Conservation (phyloP, 2,888 invertebrate genomes). For the Drosophila ustulata region DNA sequence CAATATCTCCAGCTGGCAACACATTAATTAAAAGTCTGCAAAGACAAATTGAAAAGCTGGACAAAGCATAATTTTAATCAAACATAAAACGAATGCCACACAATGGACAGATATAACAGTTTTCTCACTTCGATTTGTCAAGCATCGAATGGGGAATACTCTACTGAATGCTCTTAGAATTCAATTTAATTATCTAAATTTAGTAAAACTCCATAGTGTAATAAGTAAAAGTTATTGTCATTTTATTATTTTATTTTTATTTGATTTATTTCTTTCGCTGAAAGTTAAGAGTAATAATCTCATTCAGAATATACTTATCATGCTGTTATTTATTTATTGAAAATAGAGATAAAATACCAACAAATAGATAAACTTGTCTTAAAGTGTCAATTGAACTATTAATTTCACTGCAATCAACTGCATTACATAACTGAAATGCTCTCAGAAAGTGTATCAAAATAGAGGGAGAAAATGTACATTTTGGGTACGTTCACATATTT, state of each 20-base stretch:
- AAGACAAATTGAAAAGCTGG: slow-evolving; percentile 66
- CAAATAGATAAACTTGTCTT: too few species aligned
- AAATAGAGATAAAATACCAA: not conserved
- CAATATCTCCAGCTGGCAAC: slow-evolving; percentile 29
- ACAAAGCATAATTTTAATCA: slow-evolving; percentile 75
- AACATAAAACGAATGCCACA: slow-evolving; percentile 51
- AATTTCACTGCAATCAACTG: not conserved
- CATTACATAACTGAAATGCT: not conserved
- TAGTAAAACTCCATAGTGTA: too few species aligned
- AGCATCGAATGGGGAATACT: slow-evolving; percentile 11
- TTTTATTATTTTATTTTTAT: too few species aligned
- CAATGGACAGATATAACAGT: slow-evolving; percentile 34
- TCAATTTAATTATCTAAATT: too few species aligned
- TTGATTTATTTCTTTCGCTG: too few species aligned
- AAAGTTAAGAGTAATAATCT: too few species aligned
- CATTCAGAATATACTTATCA: too few species aligned
- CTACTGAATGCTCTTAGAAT: not conserved
- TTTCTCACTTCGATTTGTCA: not conserved
- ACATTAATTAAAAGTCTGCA: slow-evolving; percentile 71
- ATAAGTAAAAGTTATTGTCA: too few species aligned
- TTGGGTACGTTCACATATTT: slow-evolving; percentile 27
- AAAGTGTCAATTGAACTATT: too few species aligned
- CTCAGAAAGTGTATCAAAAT: slow-evolving; percentile 5
- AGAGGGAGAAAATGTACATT: slow-evolving; percentile 34
- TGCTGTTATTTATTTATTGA: too few species aligned